phyloP scores from a whole-genome alignment of 1,140 invertebrate species.

The Tetragnatha versicolor region DNA sequence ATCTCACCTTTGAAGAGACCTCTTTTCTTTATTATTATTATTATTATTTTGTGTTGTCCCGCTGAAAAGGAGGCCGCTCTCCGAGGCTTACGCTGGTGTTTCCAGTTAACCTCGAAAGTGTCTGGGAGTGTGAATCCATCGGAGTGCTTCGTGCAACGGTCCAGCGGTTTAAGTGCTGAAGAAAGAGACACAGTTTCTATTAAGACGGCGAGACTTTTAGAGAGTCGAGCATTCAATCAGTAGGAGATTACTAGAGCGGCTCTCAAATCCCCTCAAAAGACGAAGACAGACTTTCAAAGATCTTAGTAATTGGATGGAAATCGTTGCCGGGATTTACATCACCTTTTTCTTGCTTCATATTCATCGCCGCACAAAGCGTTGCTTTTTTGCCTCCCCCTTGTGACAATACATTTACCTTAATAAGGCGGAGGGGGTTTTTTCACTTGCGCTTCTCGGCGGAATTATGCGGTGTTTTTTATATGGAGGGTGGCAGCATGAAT shows the following conservation, averaged over 20 bases:
- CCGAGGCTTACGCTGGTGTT: slow-evolving; percentile 24
- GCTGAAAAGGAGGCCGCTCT: slow-evolving; percentile 24
- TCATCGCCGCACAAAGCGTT: not conserved
- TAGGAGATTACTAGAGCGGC: slow-evolving; percentile 32
- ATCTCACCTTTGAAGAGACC: slow-evolving; percentile 8
- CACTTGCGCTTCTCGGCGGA: too few relatives aligned
- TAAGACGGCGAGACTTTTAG: slow-evolving; percentile 46
- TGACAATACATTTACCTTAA: slow-evolving; percentile 40
- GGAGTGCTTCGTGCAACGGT: slow-evolving; percentile 47
- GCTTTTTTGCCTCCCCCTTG: slow-evolving; percentile 6
- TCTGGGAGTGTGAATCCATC: slow-evolving; percentile 39
- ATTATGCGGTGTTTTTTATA: too few relatives aligned
- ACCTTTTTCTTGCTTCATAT: slow-evolving; percentile 13
- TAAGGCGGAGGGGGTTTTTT: not conserved
- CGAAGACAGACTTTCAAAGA: slow-evolving; percentile 46
- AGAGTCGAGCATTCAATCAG: slow-evolving; percentile 51
- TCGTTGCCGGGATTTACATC: slow-evolving; percentile 40
- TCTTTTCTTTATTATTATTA: not conserved
- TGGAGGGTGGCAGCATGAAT: too few relatives aligned
- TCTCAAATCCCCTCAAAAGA: slow-evolving; percentile 35
- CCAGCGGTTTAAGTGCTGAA: slow-evolving; percentile 49
- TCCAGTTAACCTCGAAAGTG: slow-evolving; percentile 46
- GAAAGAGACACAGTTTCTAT: slow-evolving; percentile 50
- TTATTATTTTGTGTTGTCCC: not conserved
- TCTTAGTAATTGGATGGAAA: slow-evolving; percentile 50